Conservation (phyloP, 2,113 vertebrate genomes). For the Cairina moschata region DNA sequence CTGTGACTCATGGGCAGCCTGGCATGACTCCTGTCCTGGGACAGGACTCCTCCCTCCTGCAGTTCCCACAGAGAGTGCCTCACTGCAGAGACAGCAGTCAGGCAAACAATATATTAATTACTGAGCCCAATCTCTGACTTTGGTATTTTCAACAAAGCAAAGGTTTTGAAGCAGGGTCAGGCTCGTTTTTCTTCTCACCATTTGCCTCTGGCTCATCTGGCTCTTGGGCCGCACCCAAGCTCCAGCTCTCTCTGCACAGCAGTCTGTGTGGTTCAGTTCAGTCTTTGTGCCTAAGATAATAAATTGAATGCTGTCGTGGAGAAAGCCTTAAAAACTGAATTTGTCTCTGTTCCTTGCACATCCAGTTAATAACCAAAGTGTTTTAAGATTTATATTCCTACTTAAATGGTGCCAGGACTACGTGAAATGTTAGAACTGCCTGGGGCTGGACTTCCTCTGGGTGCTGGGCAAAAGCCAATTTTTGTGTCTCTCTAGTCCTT, state of each 20-base stretch:
- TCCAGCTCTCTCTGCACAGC: accelerated
- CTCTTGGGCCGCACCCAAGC: accelerated
- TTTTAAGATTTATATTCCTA: not conserved
- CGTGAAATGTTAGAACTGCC: not conserved
- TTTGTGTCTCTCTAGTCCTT: not conserved
- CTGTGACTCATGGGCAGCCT: not conserved
- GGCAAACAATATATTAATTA: not conserved
- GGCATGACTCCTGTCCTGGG: not conserved
- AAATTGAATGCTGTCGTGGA: not conserved
- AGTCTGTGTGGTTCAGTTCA: not conserved
- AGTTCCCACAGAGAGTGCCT: not conserved
- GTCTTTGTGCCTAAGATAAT: not conserved
- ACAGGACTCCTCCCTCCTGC: not conserved
- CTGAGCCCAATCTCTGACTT: not conserved
- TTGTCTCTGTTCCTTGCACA: not conserved
- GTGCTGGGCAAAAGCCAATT: not conserved
- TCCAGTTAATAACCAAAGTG: not conserved
- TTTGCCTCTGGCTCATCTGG: not conserved
- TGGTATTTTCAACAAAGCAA: not conserved
- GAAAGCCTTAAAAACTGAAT: not conserved
- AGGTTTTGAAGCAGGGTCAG: not conserved
- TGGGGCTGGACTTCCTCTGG: not conserved
- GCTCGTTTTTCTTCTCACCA: not conserved
- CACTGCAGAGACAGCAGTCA: not conserved
- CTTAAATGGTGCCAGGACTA: not conserved